Percentiles rank a stretch among this genome's conserved stretches.
Conservation (phyloP, 2,888 invertebrate genomes). For the Platynereis dumerilii region DNA sequence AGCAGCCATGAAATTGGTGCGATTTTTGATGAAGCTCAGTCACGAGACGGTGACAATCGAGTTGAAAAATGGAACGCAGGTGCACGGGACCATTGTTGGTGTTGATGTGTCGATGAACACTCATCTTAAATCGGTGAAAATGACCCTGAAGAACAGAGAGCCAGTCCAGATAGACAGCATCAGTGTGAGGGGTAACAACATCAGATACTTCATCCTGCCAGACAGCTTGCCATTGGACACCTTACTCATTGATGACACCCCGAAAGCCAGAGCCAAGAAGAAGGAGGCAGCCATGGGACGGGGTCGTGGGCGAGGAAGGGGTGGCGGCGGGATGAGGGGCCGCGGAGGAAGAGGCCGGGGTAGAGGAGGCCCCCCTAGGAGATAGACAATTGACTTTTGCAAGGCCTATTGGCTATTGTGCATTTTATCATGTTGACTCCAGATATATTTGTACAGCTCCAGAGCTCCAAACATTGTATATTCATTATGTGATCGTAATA, state of each 20-base stretch:
- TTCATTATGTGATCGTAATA: no score
- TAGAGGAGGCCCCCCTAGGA: slow-evolving; percentile 7
- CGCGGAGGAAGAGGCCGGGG: slow-evolving; percentile 45
- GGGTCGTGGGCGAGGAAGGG: slow-evolving; percentile 43
- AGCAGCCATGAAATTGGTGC: no score
- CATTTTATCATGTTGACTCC: no score
- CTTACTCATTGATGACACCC: slow-evolving; percentile 92
- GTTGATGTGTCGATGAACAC: slow-evolving; percentile 99
- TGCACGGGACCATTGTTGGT: slow-evolving; percentile 92
- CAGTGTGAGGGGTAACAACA: slow-evolving; percentile 77
- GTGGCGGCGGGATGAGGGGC: slow-evolving; percentile 43
- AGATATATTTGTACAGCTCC: no score
- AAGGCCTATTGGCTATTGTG: no score
- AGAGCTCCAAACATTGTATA: no score
- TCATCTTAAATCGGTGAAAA: slow-evolving; percentile 96
- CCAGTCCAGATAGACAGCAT: slow-evolving; percentile 92
- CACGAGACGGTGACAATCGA: slow-evolving; percentile 99
- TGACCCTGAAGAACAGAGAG: slow-evolving; percentile 94
- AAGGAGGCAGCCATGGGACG: slow-evolving; percentile 43
- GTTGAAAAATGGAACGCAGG: slow-evolving; percentile 97
- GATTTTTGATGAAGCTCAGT: slow-evolving; percentile 99
- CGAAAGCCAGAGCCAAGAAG: slow-evolving; percentile 81
- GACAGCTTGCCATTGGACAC: slow-evolving; percentile 97
- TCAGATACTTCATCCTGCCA: slow-evolving; percentile 87
- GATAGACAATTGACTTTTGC: no score